Evolutionary conservation across 2,888 invertebrate species (phyloP), one percentile per base, ranked within the genome.

Genomic region (Athalia circularis): DNA sequence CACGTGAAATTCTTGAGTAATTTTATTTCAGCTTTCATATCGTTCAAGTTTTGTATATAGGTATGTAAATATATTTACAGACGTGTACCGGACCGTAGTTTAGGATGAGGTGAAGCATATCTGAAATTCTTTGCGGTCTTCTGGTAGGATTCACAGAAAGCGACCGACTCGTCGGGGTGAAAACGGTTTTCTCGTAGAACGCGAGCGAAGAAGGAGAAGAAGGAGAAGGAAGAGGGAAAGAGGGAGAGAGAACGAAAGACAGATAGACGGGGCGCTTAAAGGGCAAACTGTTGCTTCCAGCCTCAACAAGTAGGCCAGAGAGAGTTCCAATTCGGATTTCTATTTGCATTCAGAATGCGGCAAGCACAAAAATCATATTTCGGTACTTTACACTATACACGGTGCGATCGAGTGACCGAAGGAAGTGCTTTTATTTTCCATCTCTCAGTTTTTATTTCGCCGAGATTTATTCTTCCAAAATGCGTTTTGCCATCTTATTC

Each of bases 261-360:
- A 75, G 48, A 65, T 45, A 62, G 43, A 15, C 11, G 48, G 59
- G 79, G 79, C 80, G 79, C 83, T 84, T 85, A 85, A 87, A 86
- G 86, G 85, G 87, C 88, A 88, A 89, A 89, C 89, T 89, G 89
- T 89, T 89, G 89, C 89, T 89, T 87, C 89, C 81, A 80, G 86
- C 85, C 86, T 87, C 88, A 88, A 89, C 89, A 89, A 89, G 89
- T 88, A 87, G 88, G 80, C 79, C 80, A 81, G 43, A 13, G 52
- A 68, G 75, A 75, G 43, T 75, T 29, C 68, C 76, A 52, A 77
- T 65, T 65, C 48, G 57, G 54, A 9, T 29, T 75, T 61, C 62
- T 75, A 75, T 75, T 75, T 75, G 50, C 75, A 62, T 75, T 75
- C 62, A 52, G 50, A 15, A 75, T 29, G 29, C 29, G 29, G 29